These are phyloP conservation scores for Aurelia coerulea DNA, from an alignment of 30 jellyfish, hydroid and myxozoan genomes.

Conservation along the genomic window DNA sequence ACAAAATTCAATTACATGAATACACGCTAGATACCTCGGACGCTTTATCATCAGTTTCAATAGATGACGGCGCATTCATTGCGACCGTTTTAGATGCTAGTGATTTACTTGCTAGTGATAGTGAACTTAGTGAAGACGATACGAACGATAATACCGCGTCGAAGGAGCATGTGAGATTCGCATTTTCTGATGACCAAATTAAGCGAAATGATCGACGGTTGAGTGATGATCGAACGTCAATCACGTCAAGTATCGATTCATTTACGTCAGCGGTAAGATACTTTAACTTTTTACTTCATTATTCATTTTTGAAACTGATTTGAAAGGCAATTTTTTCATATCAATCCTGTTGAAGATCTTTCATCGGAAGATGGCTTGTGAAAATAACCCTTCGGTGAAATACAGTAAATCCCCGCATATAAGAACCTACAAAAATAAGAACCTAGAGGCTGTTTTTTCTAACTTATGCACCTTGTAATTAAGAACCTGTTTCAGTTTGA, in stretches of 20 bases:
- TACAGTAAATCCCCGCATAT: too few relatives aligned
- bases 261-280: slow-evolving; percentile 23
- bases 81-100: slow-evolving; percentile 80
- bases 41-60: slow-evolving; percentile 28
- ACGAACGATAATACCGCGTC: slow-evolving; percentile 18
- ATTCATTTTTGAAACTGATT: too few relatives aligned
- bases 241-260: slow-evolving; percentile 39
- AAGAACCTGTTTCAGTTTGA: too few relatives aligned
- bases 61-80: slow-evolving; percentile 69
- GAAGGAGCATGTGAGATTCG: slow-evolving; percentile 29
- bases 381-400: too few relatives aligned
- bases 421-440: too few relatives aligned
- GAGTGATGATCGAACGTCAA: too few relatives aligned
- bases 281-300: too few relatives aligned
- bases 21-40: slow-evolving; percentile 36
- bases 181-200: slow-evolving; percentile 19
- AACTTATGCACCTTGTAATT: too few relatives aligned
- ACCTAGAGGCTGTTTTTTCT: too few relatives aligned
- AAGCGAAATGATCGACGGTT: slow-evolving; percentile 1
- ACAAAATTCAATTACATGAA: slow-evolving; percentile 61
- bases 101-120: slow-evolving; percentile 73
- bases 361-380: too few relatives aligned
- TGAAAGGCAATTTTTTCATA: too few relatives aligned
- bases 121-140: slow-evolving; percentile 71
- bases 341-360: too few relatives aligned